Conservation (phyloP, 2,797 vertebrate genomes). For the Tympanoctomys barrerae region DNA sequence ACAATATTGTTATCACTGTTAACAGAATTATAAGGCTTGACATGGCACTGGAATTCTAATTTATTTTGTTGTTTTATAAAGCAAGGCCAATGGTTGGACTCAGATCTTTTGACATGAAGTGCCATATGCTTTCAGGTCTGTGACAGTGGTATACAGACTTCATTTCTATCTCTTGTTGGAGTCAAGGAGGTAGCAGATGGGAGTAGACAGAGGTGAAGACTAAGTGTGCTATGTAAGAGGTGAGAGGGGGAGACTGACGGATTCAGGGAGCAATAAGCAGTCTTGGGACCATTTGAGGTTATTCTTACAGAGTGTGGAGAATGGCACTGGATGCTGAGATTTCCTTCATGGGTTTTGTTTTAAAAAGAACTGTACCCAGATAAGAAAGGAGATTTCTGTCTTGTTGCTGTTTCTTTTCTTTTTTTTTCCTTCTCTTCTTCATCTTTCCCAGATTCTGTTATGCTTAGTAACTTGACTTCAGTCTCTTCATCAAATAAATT, state of each 20-base stretch:
- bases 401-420: background rate
- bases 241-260: rapidly evolving
- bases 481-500: background rate
- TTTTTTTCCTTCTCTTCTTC: background rate
- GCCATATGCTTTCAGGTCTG: background rate
- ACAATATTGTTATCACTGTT: background rate
- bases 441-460: background rate
- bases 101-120: background rate
- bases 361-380: background rate
- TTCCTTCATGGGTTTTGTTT: background rate
- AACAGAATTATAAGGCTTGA: background rate
- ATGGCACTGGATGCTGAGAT: background rate
- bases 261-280: rapidly evolving
- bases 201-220: background rate
- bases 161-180: background rate
- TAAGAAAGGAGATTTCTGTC: background rate
- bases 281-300: background rate
- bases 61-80: background rate
- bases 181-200: background rate
- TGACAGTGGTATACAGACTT: background rate
- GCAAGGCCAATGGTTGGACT: background rate
- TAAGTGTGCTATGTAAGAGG: background rate
- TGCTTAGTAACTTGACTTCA: constrained; percentile 10
- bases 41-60: background rate
- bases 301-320: background rate